A percentile compares a stretch with the other conserved stretches of the same genome.
Conservation (phyloP, 2,888 invertebrate species). For the Drosophila siamana region DNA sequence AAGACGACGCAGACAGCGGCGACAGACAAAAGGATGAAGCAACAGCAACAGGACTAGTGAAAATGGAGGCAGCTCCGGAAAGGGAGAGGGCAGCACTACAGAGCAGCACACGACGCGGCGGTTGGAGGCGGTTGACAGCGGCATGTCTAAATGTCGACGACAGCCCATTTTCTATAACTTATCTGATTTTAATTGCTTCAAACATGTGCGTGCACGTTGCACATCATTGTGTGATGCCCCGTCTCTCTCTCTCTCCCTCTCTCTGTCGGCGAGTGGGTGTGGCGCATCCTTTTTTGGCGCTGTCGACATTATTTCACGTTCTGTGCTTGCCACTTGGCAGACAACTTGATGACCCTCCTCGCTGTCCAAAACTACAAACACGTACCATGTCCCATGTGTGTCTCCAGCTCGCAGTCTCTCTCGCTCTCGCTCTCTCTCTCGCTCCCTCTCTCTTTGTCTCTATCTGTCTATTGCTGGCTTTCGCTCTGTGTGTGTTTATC, state of each 20-base stretch:
- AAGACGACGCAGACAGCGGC: constrained; percentile 58
- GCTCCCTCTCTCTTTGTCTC: not conserved
- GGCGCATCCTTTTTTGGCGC: constrained; percentile 64
- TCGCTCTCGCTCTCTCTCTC: constrained; percentile 1
- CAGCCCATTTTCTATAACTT: constrained; percentile 80
- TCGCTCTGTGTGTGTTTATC: constrained; percentile 68
- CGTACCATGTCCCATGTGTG: constrained; percentile 54
- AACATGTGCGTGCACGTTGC: constrained; percentile 67
- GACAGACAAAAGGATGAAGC: constrained; percentile 12
- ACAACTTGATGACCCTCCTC: constrained; percentile 67
- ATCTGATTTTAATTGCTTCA: constrained; percentile 83
- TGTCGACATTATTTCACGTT: constrained; percentile 78
- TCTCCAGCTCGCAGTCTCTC: constrained; percentile 13
- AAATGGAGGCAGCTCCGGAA: no score
- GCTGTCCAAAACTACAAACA: constrained; percentile 22
- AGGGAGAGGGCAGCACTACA: no score
- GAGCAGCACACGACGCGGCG: not conserved
- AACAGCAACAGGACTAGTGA: not conserved
- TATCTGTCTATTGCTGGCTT: constrained; percentile 10
- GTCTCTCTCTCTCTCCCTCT: constrained; percentile 6
- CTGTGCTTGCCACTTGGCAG: constrained; percentile 56
- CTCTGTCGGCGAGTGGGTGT: constrained; percentile 16
- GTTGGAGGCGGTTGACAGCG: constrained; percentile 47
- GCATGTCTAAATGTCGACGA: constrained; percentile 79
- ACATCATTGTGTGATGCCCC: constrained; percentile 43